Conservation (phyloP, 1,140 invertebrate genomes). For the Cryptotermes secundus region DNA sequence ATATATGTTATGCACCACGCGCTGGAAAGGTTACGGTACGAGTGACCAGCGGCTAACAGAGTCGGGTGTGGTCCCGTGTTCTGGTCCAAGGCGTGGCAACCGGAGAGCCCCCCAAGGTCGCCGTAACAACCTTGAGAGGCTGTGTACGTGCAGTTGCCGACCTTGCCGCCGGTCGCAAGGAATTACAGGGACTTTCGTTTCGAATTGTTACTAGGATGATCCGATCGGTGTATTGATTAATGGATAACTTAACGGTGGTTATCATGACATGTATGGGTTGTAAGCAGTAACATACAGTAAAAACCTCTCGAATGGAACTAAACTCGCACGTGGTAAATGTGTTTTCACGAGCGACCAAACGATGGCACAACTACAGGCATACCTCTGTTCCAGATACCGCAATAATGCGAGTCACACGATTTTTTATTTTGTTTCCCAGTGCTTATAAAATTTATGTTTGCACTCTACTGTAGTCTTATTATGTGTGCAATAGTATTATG, state of each 20-base stretch:
- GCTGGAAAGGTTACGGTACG: not conserved
- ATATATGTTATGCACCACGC: not conserved
- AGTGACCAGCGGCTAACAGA: not conserved
- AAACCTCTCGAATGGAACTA: too few species aligned
- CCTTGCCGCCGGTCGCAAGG: not conserved
- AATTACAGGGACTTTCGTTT: not conserved
- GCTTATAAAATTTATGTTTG: too few species aligned
- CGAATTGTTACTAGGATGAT: not conserved
- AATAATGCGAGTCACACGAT: too few species aligned
- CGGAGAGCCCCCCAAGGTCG: not conserved
- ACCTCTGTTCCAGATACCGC: too few species aligned
- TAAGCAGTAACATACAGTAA: too few species aligned
- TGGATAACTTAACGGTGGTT: not conserved
- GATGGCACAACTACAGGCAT: too few species aligned
- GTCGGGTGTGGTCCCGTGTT: not conserved
- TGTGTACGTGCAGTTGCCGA: slow-evolving; percentile 2
- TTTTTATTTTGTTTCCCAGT: too few species aligned
- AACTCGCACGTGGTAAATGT: too few species aligned
- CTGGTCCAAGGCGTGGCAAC: not conserved
- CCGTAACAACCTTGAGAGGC: not conserved
- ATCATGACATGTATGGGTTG: too few species aligned
- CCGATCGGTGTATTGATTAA: not conserved
- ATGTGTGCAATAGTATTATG: too few species aligned
- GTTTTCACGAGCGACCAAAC: too few species aligned
- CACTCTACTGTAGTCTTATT: too few species aligned